A percentile compares a stretch with the other conserved stretches of the same genome.
Evolutionary conservation across 2,797 vertebrate genomes (phyloP).

Genomic region (Peromyscus aztecus): DNA sequence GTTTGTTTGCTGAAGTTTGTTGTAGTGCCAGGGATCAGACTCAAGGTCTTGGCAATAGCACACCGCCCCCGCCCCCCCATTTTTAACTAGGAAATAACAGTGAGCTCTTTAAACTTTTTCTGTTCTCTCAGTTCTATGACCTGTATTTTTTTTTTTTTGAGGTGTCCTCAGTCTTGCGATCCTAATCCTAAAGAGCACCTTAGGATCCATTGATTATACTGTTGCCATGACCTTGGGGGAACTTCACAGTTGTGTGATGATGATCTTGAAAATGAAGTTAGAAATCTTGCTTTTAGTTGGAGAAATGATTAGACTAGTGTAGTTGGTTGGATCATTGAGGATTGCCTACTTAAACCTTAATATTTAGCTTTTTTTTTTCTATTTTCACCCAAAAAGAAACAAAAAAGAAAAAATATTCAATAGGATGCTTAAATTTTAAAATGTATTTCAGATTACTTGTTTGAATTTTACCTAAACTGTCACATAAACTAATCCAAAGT

Average conservation of each 20-base stretch:
- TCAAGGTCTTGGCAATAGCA: not conserved
- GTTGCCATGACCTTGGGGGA: not conserved
- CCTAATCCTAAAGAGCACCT: not conserved
- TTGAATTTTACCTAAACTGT: not conserved
- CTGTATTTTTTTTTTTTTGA: not conserved
- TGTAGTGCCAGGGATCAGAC: not conserved
- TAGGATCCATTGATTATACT: not conserved
- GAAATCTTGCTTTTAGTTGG: not conserved
- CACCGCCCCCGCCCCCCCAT: not conserved
- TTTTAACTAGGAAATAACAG: not conserved
- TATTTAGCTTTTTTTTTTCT: constrained; percentile 9
- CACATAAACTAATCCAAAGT: not conserved
- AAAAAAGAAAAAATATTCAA: constrained; percentile 15
- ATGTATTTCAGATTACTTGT: constrained; percentile 29
- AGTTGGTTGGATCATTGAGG: not conserved
- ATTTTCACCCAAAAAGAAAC: not conserved
- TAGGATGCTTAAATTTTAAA: not conserved
- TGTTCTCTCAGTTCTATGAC: not conserved
- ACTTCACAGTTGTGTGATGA: not conserved
- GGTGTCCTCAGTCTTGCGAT: not conserved
- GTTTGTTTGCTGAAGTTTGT: not conserved
- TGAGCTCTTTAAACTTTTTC: not conserved
- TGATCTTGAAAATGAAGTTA: not conserved
- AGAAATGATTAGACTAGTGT: not conserved
- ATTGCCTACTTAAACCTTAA: constrained; percentile 4